Evolutionary conservation across 2,888 invertebrate genomes (phyloP).

Genomic region (Scaptomyza parva): DNA sequence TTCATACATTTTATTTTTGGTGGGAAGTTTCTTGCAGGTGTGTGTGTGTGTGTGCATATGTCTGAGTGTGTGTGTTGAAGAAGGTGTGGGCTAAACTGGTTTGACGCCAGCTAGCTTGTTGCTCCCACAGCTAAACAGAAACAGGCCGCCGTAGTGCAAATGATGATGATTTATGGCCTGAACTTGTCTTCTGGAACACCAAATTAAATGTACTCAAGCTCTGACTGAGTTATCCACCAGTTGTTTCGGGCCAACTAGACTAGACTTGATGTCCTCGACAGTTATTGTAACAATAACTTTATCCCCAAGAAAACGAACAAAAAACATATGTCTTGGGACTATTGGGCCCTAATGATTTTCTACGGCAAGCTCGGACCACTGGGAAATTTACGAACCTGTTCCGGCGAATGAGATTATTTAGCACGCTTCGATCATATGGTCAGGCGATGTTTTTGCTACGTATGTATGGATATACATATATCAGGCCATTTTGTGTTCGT

Average conservation of each 20-base stretch:
- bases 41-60: slow-evolving; percentile 35
- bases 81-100: slow-evolving; percentile 79
- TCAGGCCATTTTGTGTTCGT: slow-evolving; percentile 27
- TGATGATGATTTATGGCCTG: slow-evolving; percentile 78
- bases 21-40: slow-evolving; percentile 59
- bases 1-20: slow-evolving; percentile 61
- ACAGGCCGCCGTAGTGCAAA: slow-evolving; percentile 35
- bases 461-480: slow-evolving; percentile 7
- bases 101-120: slow-evolving; percentile 51
- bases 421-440: slow-evolving; percentile 36
- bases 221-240: slow-evolving; percentile 17
- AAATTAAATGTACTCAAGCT: slow-evolving; percentile 64
- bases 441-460: slow-evolving; percentile 17
- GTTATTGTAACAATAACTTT: slow-evolving; percentile 6
- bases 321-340: slow-evolving; percentile 46
- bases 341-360: slow-evolving; percentile 21
- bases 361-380: slow-evolving; percentile 42
- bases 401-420: slow-evolving; percentile 67
- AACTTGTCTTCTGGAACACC: slow-evolving; percentile 73
- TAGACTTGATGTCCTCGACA: slow-evolving; percentile 47
- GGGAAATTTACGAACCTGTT: slow-evolving; percentile 80
- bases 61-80: slow-evolving; percentile 33
- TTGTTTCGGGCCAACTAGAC: slow-evolving; percentile 40
- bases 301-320: slow-evolving; percentile 30
- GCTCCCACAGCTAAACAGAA: slow-evolving; percentile 22